Percentiles rank a stretch among this genome's conserved stretches.
These are phyloP conservation scores for Apteryx owenii DNA, from an alignment of 2,113 vertebrate species.

Conservation along the genomic window DNA sequence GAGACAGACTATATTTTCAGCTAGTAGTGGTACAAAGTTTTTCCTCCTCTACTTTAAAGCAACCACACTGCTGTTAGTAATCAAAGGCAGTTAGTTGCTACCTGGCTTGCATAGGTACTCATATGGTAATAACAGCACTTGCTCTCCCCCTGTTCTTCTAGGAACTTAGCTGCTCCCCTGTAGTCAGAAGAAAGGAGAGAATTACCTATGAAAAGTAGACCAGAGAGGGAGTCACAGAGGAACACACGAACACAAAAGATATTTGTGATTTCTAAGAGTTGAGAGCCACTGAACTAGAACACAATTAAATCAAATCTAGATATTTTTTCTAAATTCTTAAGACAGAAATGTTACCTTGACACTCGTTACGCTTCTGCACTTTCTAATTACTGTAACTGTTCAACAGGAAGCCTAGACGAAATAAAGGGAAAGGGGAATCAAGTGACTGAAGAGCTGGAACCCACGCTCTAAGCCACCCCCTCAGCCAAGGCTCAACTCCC, in stretches of 20 bases:
- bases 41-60: background rate
- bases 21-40: background rate
- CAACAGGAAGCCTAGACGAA: no score
- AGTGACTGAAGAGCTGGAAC: background rate
- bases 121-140: background rate
- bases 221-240: background rate
- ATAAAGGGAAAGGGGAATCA: background rate
- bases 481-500: background rate
- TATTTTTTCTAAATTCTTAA: background rate
- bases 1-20: background rate
- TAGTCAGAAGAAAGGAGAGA: background rate
- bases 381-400: background rate
- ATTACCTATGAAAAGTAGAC: background rate
- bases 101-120: background rate
- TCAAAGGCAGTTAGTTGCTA: background rate
- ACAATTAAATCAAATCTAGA: background rate
- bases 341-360: background rate
- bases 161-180: background rate
- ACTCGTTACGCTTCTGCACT: background rate
- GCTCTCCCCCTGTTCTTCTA: background rate
- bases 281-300: background rate
- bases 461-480: background rate
- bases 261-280: background rate
- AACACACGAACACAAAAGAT: background rate
- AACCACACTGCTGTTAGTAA: background rate